Base-by-base conservation (phyloP, 2,797 vertebrate genomes). In the Crocodylus rhombifer region DNA sequence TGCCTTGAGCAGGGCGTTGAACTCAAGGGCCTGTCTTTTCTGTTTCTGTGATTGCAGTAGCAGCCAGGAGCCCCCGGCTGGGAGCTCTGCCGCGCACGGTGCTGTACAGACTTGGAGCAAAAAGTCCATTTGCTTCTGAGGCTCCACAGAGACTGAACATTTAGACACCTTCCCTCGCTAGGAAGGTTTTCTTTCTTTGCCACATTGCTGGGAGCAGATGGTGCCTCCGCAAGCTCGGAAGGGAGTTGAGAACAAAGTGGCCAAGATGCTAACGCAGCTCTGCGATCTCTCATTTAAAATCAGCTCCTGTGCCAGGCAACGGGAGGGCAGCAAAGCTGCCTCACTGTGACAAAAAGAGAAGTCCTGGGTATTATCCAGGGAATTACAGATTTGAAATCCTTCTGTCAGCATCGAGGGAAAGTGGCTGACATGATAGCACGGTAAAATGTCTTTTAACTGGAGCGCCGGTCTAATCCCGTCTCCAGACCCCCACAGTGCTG, bases 271-370 rank as follows among this genome's bases (percentile, higher is more conserved):
- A 21, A 92, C 86, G 91, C 92, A 92, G 84, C 75, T 61, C 60
- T 55, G 62, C 69, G 90, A 93, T 5, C 84, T 94, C 89, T 95
- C 30, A 18, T 89, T 91, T 93, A 71, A 89, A 95, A 67, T 82
- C 0, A 3, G 36, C 90, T 92, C 80, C 65, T 62, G 77, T 97
- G 95, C 94, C 95, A 93, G 90, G 82, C 84, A 96, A 94, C n/a
- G 4, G 20, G 58, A 57, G 26, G 73, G 62, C 6, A 36, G 71
- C 97, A 90, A 94, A 95, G 82, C 89, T 94, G 92, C 83, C 30
- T 56, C 2, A 0, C 78, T 95, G 89, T 88, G 58, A 76, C 92
- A 86, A 87, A 87, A 78, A 93, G 85, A 79, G 23, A 82, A 91
- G 30, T 55, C 82, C 83, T 86, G 95, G 86, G 92, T 71, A 76